Evolutionary conservation across 2,797 vertebrate species (phyloP), one percentile per base, ranked within the genome.

Genomic region (Peromyscus attwateri): DNA sequence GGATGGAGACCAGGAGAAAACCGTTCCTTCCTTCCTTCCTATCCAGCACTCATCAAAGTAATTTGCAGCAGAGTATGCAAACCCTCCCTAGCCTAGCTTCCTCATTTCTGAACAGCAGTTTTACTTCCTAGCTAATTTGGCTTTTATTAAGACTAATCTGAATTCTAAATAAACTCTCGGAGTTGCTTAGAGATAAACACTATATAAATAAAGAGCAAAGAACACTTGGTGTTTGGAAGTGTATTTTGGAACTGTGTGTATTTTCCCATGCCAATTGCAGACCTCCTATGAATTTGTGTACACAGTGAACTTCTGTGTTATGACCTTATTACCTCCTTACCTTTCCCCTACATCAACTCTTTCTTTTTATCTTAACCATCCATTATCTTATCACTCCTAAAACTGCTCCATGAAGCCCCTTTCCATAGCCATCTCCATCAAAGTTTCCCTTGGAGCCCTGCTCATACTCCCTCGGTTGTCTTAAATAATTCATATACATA

Each of bases 401-500:
- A 82, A 52, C 21, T 92, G 37, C 3, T 12, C 43, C 2, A 2
- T n/a, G 1, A 23, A 57, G 6, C 23, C 76, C 94, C 17, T 40
- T 80, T 96, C 68, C 27, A 88, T 6, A 77, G 76, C 11, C 68
- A 79, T 83, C 21, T 68, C 62, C 23, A 80, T 52, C 43, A 88
- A 25, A 37, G 16, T 37, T 85, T 92, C 68, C 46, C 62, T 14
- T 49, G 37, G 25, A 82, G 31, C 64, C 40, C 68, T 49, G 21
- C 37, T 93, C 89, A 34, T 87, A 94, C 43, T 87, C 37, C 57
- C 7, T 90, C n/a, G 79, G 75, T 80, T 84, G 29, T 87, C 76
- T 79, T 95, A 89, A 97, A 93, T 95, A 90, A 88, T 76, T 95
- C 88, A 96, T 37, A 49, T 31, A 79, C 25, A 66, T 91, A 89